Conservation (phyloP, 23 tunicate genomes). For the Trididemnum clinides region DNA sequence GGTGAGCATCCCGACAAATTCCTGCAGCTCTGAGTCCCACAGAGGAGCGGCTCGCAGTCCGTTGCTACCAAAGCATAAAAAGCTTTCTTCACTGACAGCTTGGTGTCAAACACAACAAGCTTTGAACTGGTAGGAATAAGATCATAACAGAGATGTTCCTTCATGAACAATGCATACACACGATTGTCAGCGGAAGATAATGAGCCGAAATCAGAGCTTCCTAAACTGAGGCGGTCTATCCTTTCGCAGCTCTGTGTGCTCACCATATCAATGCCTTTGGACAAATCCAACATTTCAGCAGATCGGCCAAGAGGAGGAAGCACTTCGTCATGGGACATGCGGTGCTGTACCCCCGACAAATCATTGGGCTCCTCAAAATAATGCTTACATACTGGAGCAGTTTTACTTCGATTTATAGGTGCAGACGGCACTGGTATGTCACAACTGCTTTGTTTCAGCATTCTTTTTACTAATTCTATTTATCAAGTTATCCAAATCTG, state of each 20-base stretch:
- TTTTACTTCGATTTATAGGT: constrained; percentile 2
- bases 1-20: constrained; percentile 96
- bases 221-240: too few relatives aligned
- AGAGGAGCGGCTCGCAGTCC: constrained; percentile 94
- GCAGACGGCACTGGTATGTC: not conserved
- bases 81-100: constrained; percentile 93
- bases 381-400: not conserved
- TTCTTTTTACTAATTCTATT: too few relatives aligned
- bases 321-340: not conserved
- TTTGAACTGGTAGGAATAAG: constrained; percentile 94
- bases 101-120: constrained; percentile 95
- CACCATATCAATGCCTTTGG: constrained; percentile 42
- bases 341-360: not conserved
- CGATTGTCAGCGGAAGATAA: not conserved
- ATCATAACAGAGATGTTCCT: constrained; percentile 89
- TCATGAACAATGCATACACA: constrained; percentile 87
- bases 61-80: constrained; percentile 96
- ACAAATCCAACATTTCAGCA: constrained; percentile 69
- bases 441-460: not conserved
- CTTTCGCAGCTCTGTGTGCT: too few relatives aligned
- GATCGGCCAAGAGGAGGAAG: constrained; percentile 47
- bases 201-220: too few relatives aligned
- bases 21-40: constrained; percentile 87
- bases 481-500: too few relatives aligned
- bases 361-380: not conserved